A percentile compares a stretch with the other conserved stretches of the same genome.
Evolutionary conservation across 1,140 invertebrate genomes (phyloP).

Genomic region (Drosophila gunungcola): DNA sequence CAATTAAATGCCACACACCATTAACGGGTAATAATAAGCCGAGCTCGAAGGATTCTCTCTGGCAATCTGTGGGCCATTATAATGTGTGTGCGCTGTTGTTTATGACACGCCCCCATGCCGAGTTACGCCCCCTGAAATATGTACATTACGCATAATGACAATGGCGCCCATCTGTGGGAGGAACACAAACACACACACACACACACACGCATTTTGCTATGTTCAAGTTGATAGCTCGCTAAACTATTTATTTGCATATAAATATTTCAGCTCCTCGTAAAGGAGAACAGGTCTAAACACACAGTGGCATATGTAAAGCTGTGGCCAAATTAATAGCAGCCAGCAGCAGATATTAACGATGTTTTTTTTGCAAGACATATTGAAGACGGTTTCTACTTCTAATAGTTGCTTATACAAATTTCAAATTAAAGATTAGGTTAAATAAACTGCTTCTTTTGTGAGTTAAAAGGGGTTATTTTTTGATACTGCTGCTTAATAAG

Average conservation of each 20-base stretch:
- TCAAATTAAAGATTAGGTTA: no score
- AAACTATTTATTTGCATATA: slow-evolving; percentile 83
- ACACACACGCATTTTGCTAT: slow-evolving; percentile 3
- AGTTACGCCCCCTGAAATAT: slow-evolving; percentile 5
- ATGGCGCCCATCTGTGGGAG: slow-evolving; percentile 5
- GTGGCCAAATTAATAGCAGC: background rate
- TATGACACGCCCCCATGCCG: slow-evolving; percentile 45
- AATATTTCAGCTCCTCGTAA: slow-evolving; percentile 65
- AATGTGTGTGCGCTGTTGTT: slow-evolving; percentile 52
- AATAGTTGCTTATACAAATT: background rate
- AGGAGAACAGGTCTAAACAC: slow-evolving; percentile 31
- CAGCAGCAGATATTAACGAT: background rate
- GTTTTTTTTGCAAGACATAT: background rate
- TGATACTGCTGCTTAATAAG: background rate
- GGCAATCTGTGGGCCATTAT: slow-evolving; percentile 2
- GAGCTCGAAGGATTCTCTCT: slow-evolving; percentile 16
- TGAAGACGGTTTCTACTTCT: background rate
- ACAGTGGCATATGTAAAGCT: slow-evolving; percentile 4
- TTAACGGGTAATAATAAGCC: slow-evolving; percentile 73
- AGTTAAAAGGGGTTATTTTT: background rate
- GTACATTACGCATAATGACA: slow-evolving; percentile 59
- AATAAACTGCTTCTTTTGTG: background rate
- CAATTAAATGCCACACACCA: slow-evolving; percentile 78
- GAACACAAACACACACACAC: slow-evolving; percentile 5
- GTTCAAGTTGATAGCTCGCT: slow-evolving; percentile 67